Evolutionary conservation across 64 coral and sea anemone species (phyloP), one percentile per base, ranked within the genome.

Genomic region (Stichodactyla helianthus): DNA sequence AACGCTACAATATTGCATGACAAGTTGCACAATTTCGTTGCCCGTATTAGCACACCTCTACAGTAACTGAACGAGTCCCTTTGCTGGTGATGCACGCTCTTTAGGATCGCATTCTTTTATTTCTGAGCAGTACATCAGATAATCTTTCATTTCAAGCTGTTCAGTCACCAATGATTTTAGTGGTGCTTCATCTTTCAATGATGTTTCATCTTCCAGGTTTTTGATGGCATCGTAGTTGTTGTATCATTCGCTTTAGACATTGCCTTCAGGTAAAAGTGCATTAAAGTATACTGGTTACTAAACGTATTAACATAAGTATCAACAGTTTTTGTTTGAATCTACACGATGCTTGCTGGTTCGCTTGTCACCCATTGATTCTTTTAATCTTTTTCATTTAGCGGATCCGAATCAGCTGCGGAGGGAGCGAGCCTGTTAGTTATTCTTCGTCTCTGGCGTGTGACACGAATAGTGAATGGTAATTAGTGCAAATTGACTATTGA

Each of bases 401-500:
- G 68, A 31, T 74, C 68, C 10, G 68, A 74, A 31, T 81, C 78
- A 23, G 97, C 90, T 50, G 31, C 87, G 1, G 93, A 93, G 54
- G 88, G 89, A 35, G 58, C 93, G 51, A 85, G 93, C 62, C 88
- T 99, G 12, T 81, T 98, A 76, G 91, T 98, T 85, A 7, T 98
- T 14, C 88, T 98, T 84, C 87, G 96, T 53, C 83, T 98, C 18
- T 98, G 96, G 96, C 84, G 96, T 77, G 85, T 98, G 12, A 89
- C 93, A 51, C 92, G 96, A 95, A 94, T 98, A 74, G 90, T 95
- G 4, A 98, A 95, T 61, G 96, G 96, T 98, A 90, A 50, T n/a
- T n/a, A n/a, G 89, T 61, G 22, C 16, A 16, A 78, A 54, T 79
- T 27, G 3, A 71, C n/a, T n/a, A 27, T 71, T 71, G 13, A 71